Percentiles rank a stretch among this genome's conserved stretches.
Evolutionary conservation across 2,888 invertebrate species (phyloP).

Genomic region (Corbicula japonica): DNA sequence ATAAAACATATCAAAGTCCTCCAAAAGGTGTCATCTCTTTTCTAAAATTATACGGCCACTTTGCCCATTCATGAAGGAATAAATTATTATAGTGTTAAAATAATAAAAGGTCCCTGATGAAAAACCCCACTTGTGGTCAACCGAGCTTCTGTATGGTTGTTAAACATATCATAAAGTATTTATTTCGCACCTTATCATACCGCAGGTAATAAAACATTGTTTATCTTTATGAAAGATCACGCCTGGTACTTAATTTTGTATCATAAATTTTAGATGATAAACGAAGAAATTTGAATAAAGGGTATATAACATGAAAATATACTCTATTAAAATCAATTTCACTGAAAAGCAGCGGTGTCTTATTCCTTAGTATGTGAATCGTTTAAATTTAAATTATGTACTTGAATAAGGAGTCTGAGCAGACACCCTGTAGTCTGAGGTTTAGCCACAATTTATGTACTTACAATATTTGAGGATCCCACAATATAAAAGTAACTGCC

Average conservation of each 20-base stretch:
- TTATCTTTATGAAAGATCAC: constrained; percentile 48
- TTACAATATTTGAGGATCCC: no score
- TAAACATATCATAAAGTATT: constrained; percentile 25
- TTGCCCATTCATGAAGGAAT: no score
- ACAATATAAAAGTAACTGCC: no score
- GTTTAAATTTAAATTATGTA: no score
- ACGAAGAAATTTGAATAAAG: constrained; percentile 52
- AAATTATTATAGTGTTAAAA: constrained; percentile 9
- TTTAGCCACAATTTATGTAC: constrained; percentile 13
- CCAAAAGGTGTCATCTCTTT: not conserved
- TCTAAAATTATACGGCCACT: constrained; percentile 29
- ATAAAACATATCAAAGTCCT: constrained; percentile 11
- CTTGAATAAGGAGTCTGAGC: not conserved
- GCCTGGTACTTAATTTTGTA: constrained; percentile 37
- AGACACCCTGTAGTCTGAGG: not conserved
- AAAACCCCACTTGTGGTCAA: constrained; percentile 29
- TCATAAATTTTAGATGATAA: constrained; percentile 52
- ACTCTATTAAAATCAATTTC: constrained; percentile 11
- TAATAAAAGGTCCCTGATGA: constrained; percentile 17
- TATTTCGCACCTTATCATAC: constrained; percentile 52
- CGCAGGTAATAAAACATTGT: constrained; percentile 41
- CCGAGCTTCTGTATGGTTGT: constrained; percentile 5
- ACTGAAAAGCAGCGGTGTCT: constrained; percentile 18
- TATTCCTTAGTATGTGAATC: constrained; percentile 10
- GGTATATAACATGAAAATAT: constrained; percentile 7